Conservation (phyloP, 1,140 invertebrate genomes). For the Papilio polytes region DNA sequence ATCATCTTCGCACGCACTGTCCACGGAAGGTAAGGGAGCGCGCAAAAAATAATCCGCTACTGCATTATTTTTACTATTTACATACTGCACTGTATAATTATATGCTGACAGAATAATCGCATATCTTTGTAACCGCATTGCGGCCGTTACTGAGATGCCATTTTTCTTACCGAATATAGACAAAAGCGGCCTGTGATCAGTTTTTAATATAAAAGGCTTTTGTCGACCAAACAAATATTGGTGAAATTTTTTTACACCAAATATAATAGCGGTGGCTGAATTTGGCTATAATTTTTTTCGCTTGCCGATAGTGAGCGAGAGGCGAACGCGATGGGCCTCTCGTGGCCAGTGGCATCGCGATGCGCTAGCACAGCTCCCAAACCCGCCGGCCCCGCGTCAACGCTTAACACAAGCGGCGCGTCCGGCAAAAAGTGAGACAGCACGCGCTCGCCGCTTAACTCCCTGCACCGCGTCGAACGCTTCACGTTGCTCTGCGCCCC, state of each 20-base stretch:
- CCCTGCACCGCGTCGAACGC: constrained; percentile 51
- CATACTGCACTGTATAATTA: constrained; percentile 48
- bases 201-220: constrained; percentile 50
- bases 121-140: constrained; percentile 46
- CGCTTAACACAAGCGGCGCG: constrained; percentile 56
- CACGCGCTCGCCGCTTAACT: constrained; percentile 53
- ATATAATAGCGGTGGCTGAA: constrained; percentile 82
- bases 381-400: constrained; percentile 61
- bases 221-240: constrained; percentile 67
- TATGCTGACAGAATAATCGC: constrained; percentile 44
- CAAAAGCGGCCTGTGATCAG: constrained; percentile 49
- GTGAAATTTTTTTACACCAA: constrained; percentile 71
- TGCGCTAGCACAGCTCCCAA: constrained; percentile 63
- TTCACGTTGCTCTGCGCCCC: constrained; percentile 46
- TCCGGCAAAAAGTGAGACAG: constrained; percentile 72
- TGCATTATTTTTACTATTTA: constrained; percentile 41
- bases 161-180: constrained; percentile 47
- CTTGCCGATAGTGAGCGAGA: constrained; percentile 69
- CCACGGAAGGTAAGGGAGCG: neutral
- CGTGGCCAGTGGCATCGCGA: constrained; percentile 44
- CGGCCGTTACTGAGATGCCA: constrained; percentile 46
- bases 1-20: neutral
- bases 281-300: constrained; percentile 79
- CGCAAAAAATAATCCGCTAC: constrained; percentile 45
- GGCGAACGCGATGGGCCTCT: constrained; percentile 73